These are phyloP conservation scores for Tachypleus tridentatus DNA, from an alignment of 1,140 invertebrate species.

Conservation along the genomic window DNA sequence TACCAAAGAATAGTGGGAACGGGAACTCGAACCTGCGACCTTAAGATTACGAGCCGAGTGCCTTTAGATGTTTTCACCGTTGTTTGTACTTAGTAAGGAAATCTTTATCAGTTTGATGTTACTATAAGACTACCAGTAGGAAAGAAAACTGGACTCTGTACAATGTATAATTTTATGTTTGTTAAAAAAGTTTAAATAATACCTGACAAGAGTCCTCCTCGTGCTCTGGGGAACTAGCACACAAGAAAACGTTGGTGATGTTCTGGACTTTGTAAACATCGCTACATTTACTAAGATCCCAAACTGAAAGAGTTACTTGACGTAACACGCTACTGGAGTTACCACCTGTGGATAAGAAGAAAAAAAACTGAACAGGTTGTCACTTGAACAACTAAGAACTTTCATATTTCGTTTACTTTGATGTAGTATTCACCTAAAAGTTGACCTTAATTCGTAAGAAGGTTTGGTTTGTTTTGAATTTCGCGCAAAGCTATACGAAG, in stretches of 20 bases:
- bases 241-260: constrained; percentile 48
- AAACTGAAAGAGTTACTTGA: constrained; percentile 46
- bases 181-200: constrained; percentile 13
- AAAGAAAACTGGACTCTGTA: no score
- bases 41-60: no score
- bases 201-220: constrained; percentile 86
- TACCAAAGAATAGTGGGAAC: no score
- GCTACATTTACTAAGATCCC: constrained; percentile 39
- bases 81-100: no score
- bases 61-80: no score
- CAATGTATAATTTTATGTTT: no score
- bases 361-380: neutral
- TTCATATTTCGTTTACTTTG: neutral
- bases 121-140: no score
- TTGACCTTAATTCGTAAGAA: no score
- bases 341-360: constrained; percentile 34
- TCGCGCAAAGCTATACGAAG: neutral
- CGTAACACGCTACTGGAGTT: constrained; percentile 41
- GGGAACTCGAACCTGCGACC: no score
- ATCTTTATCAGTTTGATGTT: no score
- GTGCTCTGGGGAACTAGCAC: constrained; percentile 74
- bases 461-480: neutral
- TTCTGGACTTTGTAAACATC: constrained; percentile 46
- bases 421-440: no score
- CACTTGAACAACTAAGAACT: no score